Conservation (phyloP, 2,888 invertebrate genomes). For the Amphipoea oculea region DNA sequence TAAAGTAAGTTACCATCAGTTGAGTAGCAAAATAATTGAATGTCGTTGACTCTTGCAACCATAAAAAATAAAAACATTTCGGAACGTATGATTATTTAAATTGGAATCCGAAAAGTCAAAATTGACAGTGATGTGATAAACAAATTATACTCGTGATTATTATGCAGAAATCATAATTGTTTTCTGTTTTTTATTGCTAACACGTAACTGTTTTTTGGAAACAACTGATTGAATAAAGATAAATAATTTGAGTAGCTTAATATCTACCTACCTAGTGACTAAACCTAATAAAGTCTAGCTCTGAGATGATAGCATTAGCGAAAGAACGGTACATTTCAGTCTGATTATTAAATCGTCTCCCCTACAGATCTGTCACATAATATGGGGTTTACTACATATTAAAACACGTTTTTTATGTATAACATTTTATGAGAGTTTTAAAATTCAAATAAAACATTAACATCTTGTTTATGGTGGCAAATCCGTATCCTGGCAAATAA, state of each 20-base stretch:
- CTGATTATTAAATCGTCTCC: not conserved
- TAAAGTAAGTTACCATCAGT: constrained; percentile 12
- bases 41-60: constrained; percentile 44
- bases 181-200: constrained; percentile 41
- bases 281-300: constrained; percentile 5
- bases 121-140: constrained; percentile 56
- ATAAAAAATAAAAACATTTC: constrained; percentile 27
- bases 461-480: no score
- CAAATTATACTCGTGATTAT: constrained; percentile 49
- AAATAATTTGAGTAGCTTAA: constrained; percentile 34
- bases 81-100: constrained; percentile 57
- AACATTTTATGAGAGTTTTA: no score
- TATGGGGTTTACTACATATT: no score
- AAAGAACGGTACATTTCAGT: not conserved
- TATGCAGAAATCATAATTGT: constrained; percentile 46
- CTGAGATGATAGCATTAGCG: not conserved
- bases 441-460: no score
- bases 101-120: constrained; percentile 52
- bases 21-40: constrained; percentile 36
- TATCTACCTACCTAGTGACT: not conserved
- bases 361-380: no score
- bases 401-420: no score
- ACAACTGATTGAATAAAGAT: constrained; percentile 32
- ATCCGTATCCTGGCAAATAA: no score
- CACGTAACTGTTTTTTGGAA: constrained; percentile 10